These are phyloP conservation scores for Teleogryllus occipitalis DNA, from an alignment of 1,140 invertebrate genomes.

Conservation along the genomic window DNA sequence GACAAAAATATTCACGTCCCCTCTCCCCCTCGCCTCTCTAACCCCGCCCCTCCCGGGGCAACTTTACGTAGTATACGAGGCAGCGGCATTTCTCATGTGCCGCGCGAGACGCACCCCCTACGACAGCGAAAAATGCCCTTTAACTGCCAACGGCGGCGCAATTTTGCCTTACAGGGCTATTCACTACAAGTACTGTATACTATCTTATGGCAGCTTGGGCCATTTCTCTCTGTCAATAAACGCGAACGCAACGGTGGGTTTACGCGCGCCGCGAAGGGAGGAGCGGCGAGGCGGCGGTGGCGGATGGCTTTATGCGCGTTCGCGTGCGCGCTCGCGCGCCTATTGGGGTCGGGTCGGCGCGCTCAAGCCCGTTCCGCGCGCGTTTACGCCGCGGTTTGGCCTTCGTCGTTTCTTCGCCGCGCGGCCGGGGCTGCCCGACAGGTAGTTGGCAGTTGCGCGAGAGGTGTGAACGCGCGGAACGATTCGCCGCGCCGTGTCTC, in stretches of 20 bases:
- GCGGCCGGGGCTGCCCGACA: too few species aligned
- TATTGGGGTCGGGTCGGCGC: not conserved
- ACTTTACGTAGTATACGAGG: not conserved
- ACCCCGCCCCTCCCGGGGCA: too few species aligned
- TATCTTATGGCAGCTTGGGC: not conserved
- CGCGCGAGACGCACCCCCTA: not conserved
- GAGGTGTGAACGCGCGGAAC: too few species aligned
- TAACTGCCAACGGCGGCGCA: not conserved
- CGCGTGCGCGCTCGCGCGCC: not conserved
- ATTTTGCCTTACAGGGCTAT: slow-evolving; percentile 2
- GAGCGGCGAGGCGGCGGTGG: not conserved
- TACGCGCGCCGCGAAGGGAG: not conserved
- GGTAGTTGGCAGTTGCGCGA: too few species aligned
- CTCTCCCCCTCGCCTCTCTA: too few species aligned
- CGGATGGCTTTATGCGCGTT: not conserved
- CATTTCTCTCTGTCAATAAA: slow-evolving; percentile 5
- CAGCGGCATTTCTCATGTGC: not conserved
- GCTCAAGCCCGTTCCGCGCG: not conserved
- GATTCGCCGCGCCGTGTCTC: too few species aligned
- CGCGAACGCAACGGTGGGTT: not conserved
- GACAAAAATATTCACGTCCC: not conserved
- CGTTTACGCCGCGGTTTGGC: not conserved
- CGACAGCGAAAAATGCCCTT: not conserved
- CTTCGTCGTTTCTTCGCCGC: not conserved
- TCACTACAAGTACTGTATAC: slow-evolving; percentile 1